A percentile compares a stretch with the other conserved stretches of the same genome.
phyloP scores from a whole-genome alignment of 1,140 invertebrate species.

The Drosophila saltans region DNA sequence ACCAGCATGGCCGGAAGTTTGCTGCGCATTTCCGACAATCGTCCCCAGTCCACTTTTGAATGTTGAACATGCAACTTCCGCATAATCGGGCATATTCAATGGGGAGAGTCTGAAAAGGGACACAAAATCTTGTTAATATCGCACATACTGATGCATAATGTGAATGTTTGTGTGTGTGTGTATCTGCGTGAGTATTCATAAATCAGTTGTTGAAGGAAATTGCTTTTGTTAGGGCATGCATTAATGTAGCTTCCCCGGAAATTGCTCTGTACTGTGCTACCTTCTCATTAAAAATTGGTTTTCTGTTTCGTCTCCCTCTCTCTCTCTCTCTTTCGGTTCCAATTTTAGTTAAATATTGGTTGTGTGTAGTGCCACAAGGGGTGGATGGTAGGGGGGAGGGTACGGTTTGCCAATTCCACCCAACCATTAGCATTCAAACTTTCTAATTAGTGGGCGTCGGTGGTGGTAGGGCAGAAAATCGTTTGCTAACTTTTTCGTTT shows the following conservation, averaged over 20 bases:
- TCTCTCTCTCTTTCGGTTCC: not conserved
- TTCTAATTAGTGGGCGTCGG: conserved; percentile 63
- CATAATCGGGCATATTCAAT: conserved; percentile 84
- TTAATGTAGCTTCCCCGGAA: conserved; percentile 59
- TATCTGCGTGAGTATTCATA: conserved; percentile 58
- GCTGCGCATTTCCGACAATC: conserved; percentile 37
- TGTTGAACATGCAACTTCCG: conserved; percentile 84
- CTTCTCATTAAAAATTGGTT: conserved; percentile 55
- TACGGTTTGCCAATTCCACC: not conserved
- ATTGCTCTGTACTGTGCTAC: conserved; percentile 54
- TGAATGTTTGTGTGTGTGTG: not conserved
- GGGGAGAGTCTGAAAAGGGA: conserved; percentile 73
- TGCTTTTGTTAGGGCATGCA: conserved; percentile 70
- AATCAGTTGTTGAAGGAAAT: conserved; percentile 80
- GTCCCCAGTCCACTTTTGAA: conserved; percentile 70
- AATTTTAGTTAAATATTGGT: conserved; percentile 45
- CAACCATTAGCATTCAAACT: conserved; percentile 70
- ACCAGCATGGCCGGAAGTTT: conserved; percentile 34
- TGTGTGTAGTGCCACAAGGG: not conserved
- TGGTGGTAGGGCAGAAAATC: conserved; percentile 6
- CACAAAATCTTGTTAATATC: conserved; percentile 55
- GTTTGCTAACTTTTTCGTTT: conserved; percentile 15
- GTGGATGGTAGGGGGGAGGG: not conserved
- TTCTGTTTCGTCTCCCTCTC: conserved; percentile 13
- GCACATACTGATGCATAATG: conserved; percentile 12